Base-by-base conservation (phyloP, 2,888 invertebrate species). In the Agriopis marginaria region DNA sequence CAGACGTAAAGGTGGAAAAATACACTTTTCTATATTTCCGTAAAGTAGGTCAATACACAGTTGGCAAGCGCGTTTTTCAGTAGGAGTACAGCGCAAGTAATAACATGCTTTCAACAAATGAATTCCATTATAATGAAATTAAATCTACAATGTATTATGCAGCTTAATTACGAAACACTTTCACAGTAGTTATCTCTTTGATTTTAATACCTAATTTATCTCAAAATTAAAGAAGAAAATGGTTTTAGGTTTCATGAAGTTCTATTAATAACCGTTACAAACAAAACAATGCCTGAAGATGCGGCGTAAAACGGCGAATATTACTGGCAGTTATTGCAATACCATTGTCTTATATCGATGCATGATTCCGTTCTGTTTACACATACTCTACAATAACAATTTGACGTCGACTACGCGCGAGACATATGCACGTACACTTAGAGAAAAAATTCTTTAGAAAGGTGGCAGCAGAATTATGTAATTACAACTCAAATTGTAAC, bases 381-480 rank as follows among this genome's bases (percentile, higher is more conserved):
- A 87, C 86, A 85, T 82, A 86, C 84, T 81, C 78, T 83, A 86
- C 88, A 89, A 88, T 89, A 89, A 87, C 88, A 89, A 84, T 70
- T 86, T 79, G 75, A 76, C 77, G 79, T 79, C 70, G 66, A 61
- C 50, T 61, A 65, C 54, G 55, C 44, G 45, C 54, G 70, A 55
- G 12, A 63, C 14, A 59, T 59, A 63, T 39, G 39, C 54, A n/a
- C 8, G 39, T 54, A 54, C 39, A 12, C 53, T 64, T 61, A 55
- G 45, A 10, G 51, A 17, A 11, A 56, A 58, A 66, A 67, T 23
- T 49, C n/a, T 40, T 55, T 10, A 32, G 23, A 23, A 58, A 17
- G 5, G 23, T 58, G 7, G 7, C 32, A 32, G 12, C 4, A 40
- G 8, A n/a, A 39, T 12, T 53, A 32, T 39, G 39, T 8, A n/a